Evolutionary conservation across 2,888 invertebrate genomes (phyloP).

Genomic region (Lutraria lutraria): DNA sequence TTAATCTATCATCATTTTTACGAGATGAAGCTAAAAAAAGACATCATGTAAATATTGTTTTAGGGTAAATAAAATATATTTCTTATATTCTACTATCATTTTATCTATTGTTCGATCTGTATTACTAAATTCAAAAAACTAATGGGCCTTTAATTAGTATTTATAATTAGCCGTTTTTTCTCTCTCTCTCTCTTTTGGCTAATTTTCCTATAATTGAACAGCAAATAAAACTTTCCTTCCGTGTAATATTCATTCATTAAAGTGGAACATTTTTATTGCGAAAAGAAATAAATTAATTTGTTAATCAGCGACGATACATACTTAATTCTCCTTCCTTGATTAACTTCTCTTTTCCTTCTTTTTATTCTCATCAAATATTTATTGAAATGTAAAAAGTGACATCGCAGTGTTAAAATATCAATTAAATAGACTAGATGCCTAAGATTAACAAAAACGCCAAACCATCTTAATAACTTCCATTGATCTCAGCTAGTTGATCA

Average conservation of each 20-base stretch:
- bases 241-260: not conserved
- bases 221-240: not conserved
- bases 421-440: slow-evolving; percentile 14
- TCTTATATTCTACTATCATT: no score
- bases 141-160: no score
- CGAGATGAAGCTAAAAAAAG: no score
- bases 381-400: not conserved
- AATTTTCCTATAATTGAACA: no score
- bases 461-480: not conserved
- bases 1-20: no score
- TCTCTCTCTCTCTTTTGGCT: no score
- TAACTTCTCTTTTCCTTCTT: not conserved
- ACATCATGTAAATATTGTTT: no score
- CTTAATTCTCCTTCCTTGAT: slow-evolving; percentile 8
- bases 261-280: not conserved
- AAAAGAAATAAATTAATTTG: not conserved
- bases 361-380: slow-evolving; percentile 11
- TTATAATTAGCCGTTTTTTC: no score
- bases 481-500: not conserved
- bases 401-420: not conserved
- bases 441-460: not conserved
- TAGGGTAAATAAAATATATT: no score
- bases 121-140: no score
- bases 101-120: no score
- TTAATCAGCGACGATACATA: not conserved